Conservation (phyloP, 2,888 invertebrate species). For the Aleiodes alternator region DNA sequence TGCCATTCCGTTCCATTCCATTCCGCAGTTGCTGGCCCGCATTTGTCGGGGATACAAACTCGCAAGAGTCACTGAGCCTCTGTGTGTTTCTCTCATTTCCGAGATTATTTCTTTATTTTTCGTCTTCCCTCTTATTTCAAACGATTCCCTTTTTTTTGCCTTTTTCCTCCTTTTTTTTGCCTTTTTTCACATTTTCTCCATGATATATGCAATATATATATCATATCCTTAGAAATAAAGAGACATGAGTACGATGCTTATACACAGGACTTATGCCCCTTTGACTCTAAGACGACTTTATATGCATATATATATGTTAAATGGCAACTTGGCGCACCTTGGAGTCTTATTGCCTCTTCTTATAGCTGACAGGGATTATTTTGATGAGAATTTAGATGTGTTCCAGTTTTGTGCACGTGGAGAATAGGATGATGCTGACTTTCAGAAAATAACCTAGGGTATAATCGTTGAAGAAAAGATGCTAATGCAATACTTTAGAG, state of each 20-base stretch:
- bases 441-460: background rate
- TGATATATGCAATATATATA: background rate
- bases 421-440: constrained; percentile 7
- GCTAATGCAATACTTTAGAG: background rate
- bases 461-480: constrained; percentile 8
- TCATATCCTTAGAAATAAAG: too few relatives aligned
- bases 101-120: background rate
- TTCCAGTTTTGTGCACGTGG: constrained; percentile 23
- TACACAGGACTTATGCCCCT: too few relatives aligned
- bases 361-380: constrained; percentile 16
- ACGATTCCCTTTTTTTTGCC: background rate
- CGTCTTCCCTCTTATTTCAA: background rate
- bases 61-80: constrained; percentile 3
- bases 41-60: background rate
- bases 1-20: constrained; percentile 70
- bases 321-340: constrained; percentile 63
- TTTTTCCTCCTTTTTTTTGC: background rate
- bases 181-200: background rate
- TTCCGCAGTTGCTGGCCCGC: constrained; percentile 51
- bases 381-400: constrained; percentile 31
- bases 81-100: background rate
- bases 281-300: too few relatives aligned
- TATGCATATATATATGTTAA: background rate
- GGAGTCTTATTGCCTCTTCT: constrained; percentile 54
- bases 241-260: too few relatives aligned